Evolutionary conservation across 2,888 invertebrate species (phyloP).

Genomic region (Mechanitis messenoides): DNA sequence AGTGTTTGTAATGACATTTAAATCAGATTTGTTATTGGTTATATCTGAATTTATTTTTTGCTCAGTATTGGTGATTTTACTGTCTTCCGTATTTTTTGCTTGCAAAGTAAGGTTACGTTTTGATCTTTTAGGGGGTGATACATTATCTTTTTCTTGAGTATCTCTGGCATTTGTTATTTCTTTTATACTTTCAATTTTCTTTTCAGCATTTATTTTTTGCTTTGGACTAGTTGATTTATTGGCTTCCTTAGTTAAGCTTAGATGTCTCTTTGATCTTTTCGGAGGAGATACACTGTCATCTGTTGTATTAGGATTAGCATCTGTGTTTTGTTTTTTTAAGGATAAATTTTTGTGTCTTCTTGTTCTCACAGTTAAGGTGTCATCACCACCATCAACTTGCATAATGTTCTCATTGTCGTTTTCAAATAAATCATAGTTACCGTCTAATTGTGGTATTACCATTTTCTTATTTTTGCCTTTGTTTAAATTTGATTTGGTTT

Average conservation of each 20-base stretch:
- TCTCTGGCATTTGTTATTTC: background rate
- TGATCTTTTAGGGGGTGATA: too few species aligned
- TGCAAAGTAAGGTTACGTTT: too few species aligned
- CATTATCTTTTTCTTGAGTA: background rate
- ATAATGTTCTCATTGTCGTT: conserved; percentile 45
- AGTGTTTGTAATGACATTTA: conserved; percentile 12
- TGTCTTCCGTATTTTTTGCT: too few species aligned
- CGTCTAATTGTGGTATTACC: conserved; percentile 75
- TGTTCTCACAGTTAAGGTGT: conserved; percentile 37
- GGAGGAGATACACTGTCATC: conserved; percentile 54
- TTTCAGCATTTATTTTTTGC: conserved; percentile 3
- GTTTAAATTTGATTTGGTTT: conserved; percentile 29
- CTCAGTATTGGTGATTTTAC: too few species aligned
- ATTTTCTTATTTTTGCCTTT: conserved; percentile 39
- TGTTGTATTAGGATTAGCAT: conserved; percentile 27
- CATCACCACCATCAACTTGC: conserved; percentile 59
- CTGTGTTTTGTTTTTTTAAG: conserved; percentile 36
- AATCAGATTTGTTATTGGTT: conserved; percentile 4
- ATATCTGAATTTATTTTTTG: too few species aligned
- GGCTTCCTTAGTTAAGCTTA: conserved; percentile 18
- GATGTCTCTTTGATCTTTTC: conserved; percentile 45
- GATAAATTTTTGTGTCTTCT: conserved; percentile 41
- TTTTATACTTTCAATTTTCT: background rate
- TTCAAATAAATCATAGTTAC: conserved; percentile 56
- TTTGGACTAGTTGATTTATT: conserved; percentile 10